Evolutionary conservation across 1,140 invertebrate species (phyloP), one percentile per base, ranked within the genome.

Genomic region (Eupeodes corollae): DNA sequence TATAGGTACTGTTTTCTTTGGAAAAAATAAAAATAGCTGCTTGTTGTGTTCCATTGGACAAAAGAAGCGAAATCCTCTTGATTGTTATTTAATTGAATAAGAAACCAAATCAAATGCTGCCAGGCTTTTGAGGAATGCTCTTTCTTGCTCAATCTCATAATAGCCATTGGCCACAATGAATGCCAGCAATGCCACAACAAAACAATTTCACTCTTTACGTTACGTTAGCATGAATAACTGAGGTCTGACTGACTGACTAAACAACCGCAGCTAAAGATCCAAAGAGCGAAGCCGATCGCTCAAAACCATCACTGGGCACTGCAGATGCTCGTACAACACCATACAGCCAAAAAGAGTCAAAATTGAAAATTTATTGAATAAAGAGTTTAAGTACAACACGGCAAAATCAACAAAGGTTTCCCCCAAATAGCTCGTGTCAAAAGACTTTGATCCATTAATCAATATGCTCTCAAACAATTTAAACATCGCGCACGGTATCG

Each of bases 371-470:
- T 64, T 64, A 64, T 64, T 64, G 59, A 64, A 64, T 64, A 60
- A 6, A 50, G 48, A 40, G 47, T 50, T 40, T 52, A 41, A 40
- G 40, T 48, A 49, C 34, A 49, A 44, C 34, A 33, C 35, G 41
- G 44, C 44, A 19, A 61, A 56, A 64, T 62, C 61, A 64, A 64
- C 61, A 63, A 62, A 58, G 61, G 59, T 62, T 62, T 53, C 56
- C 56, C 61, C 53, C 57, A 64, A 64, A 65, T 62, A 65, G 62
- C 62, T 65, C 62, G 62, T 65, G 62, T 65, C 62, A 65, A 65
- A 65, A 65, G 62, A 62, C 62, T 62, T 65, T 65, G 62, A 65
- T 65, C 62, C 62, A 65, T 65, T 65, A 65, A 65, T 65, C 62
- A 65, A 65, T 61, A 62, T 58, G 59, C 55, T 59, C 59, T 58